Evolutionary conservation across 2,113 vertebrate genomes (phyloP).

Genomic region (Cygnus atratus): DNA sequence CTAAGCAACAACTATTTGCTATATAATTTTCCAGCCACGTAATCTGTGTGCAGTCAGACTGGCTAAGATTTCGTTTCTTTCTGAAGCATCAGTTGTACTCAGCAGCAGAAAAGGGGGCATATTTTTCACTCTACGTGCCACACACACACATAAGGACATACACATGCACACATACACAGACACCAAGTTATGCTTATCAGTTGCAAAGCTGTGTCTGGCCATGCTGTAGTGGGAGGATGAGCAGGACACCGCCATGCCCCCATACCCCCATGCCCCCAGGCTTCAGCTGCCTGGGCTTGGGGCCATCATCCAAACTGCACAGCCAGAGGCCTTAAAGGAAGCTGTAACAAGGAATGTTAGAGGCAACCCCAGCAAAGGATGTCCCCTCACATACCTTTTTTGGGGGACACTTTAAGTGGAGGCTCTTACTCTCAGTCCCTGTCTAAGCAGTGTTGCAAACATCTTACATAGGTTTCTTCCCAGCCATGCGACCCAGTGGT

Average conservation of each 20-base stretch:
- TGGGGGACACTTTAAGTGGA: background rate
- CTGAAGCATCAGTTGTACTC: background rate
- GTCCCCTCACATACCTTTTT: accelerated
- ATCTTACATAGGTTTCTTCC: background rate
- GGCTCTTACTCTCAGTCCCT: background rate
- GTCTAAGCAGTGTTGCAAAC: accelerated
- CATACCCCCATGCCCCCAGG: background rate
- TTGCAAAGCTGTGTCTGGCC: background rate
- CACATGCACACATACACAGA: too few species aligned
- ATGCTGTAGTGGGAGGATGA: background rate
- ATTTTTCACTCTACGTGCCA: background rate
- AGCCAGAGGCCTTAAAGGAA: background rate
- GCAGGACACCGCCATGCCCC: background rate
- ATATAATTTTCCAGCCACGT: background rate
- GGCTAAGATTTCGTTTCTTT: background rate
- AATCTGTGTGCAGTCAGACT: background rate
- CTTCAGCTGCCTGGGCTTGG: background rate
- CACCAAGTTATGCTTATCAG: background rate
- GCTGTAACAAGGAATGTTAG: background rate
- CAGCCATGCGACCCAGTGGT: accelerated
- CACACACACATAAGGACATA: too few species aligned
- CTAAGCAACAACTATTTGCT: background rate
- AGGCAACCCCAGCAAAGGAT: background rate
- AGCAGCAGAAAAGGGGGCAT: background rate
- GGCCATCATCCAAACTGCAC: background rate